Percentiles rank a stretch among this genome's conserved stretches.
Conservation (phyloP, 2,888 invertebrate species). For the Rhimphoctona megacephalus region DNA sequence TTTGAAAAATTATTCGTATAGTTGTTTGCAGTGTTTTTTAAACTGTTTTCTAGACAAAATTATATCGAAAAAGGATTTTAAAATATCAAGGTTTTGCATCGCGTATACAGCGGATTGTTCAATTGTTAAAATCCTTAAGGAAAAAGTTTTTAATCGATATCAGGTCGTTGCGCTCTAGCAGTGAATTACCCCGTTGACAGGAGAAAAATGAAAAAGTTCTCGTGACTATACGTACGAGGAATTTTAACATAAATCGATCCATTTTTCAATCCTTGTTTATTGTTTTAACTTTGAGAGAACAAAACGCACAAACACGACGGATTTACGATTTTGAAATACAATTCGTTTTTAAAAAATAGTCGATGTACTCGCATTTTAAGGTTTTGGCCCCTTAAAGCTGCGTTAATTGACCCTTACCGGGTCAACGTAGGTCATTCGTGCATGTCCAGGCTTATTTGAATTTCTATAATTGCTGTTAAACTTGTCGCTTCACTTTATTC, state of each 20-base stretch:
- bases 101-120: not conserved
- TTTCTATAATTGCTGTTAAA: too few relatives aligned
- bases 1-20: too few relatives aligned
- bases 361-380: too few relatives aligned
- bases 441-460: too few relatives aligned
- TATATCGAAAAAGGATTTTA: not conserved
- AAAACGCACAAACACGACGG: too few relatives aligned
- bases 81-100: not conserved
- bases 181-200: slow-evolving; percentile 16
- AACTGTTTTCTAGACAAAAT: not conserved
- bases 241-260: not conserved
- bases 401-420: too few relatives aligned
- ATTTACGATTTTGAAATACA: too few relatives aligned
- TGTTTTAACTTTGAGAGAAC: too few relatives aligned
- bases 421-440: too few relatives aligned
- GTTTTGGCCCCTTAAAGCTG: too few relatives aligned
- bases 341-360: too few relatives aligned
- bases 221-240: not conserved
- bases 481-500: too few relatives aligned
- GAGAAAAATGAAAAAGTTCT: slow-evolving; percentile 21
- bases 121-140: not conserved
- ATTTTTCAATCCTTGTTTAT: not conserved
- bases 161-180: slow-evolving; percentile 56
- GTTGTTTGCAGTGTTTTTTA: not conserved
- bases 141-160: slow-evolving; percentile 58